Base-by-base conservation (phyloP, 2,888 invertebrate genomes). In the Dioctria linearis region DNA sequence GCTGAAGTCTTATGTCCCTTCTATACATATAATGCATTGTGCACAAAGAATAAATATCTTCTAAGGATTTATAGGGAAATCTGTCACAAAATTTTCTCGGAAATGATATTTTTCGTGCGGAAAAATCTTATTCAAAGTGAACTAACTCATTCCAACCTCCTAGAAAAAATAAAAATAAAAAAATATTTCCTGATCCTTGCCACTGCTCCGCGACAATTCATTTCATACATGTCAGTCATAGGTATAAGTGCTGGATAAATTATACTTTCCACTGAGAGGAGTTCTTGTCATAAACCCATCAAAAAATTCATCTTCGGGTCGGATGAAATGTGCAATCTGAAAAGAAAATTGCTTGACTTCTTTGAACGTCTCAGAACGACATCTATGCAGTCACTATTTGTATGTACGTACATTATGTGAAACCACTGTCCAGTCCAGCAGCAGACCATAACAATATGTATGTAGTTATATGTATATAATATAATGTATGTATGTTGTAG, bases 161-260 rank as follows among this genome's bases (percentile, higher is more conserved):
- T 25, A 25, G 25, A 25, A 25, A n/a, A 57, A 42, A 57, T 42
- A 40, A 40, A 42, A n/a, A n/a, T n/a, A n/a, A 42, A 42, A 73
- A 57, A 73, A 73, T 57, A 73, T 73, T 59, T 73, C 57, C 57
- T 73, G 73, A 57, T 57, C 73, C 59, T 73, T 73, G 8, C 59
- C 73, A 40, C 57, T 73, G 51, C 51, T 73, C 57, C 42, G 39
- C 59, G 57, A 73, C 73, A 57, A 73, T 73, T 73, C 71, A 71
- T 71, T 71, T 71, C 73, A 51, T 73, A 40, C 73, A 42, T 73
- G 57, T 57, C 73, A 73, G 73, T 73, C 73, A 73, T 69, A 69
- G 57, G 57, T 69, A 69, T 73, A 73, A 73, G 73, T 57, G 73
- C 73, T 73, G 73, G 57, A 73, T 73, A 73, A 73, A 73, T 73